Base-by-base conservation (phyloP, 2,113 vertebrate genomes). In the Stigmatopora nigra region DNA sequence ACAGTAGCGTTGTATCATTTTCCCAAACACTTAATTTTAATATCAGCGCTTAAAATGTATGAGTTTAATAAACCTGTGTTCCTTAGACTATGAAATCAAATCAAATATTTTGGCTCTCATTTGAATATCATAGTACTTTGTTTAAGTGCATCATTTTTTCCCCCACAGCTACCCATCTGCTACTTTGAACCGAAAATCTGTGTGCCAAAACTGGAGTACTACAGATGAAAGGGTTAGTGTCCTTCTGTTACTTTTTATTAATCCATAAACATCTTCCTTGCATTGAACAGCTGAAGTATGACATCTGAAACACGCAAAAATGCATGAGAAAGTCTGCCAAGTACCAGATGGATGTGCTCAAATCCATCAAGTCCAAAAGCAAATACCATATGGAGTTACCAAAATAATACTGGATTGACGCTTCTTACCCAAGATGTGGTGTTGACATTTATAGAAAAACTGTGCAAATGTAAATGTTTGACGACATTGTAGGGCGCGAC, bases 401-500 rank as follows among this genome's bases (percentile, higher is more conserved):
- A 56, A 65, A 80, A 82, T 80, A 79, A 47, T 36, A 61, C 5
- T 1, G 5, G 63, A 65, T 77, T 60, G 51, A 10, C 1, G 3
- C 68, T 65, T 59, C 36, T 45, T 49, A 48, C 47, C 45, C 49
- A 67, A 38, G n/a, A 65, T 62, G 56, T 46, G 72, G 35, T 68
- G 53, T 59, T 65, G 58, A 77, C 53, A 76, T 77, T 53, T 76
- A 68, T 83, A 64, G 74, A 61, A 67, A 65, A 67, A 65, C 25
- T 48, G 53, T 56, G 53, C 7, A 58, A 74, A 70, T 1, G 41
- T 52, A 68, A 64, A 57, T 56, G 36, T 60, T 36, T 52, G 16
- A 66, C 11, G 20, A 80, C 78, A 72, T 88, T 84, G 84, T 71
- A 63, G 69, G 59, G 64, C 72, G 52, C 52, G 64, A 72, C 67